These are phyloP conservation scores for Theretra japonica DNA, from an alignment of 2,888 invertebrate genomes.

Conservation along the genomic window DNA sequence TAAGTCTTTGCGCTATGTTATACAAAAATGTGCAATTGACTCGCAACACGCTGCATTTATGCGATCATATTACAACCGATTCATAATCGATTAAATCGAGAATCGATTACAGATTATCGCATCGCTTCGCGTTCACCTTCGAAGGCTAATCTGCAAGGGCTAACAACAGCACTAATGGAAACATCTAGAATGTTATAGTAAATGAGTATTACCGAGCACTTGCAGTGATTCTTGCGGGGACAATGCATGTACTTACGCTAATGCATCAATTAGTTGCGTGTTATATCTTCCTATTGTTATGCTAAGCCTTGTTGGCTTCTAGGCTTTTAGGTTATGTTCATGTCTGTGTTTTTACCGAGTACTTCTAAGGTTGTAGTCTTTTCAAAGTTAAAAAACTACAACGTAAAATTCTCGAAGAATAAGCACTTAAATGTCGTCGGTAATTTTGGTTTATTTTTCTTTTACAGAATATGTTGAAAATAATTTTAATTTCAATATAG, in stretches of 20 bases:
- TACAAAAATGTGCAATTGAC: no score
- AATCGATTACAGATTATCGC: background rate
- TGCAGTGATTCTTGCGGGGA: conserved; percentile 14
- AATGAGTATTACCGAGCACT: conserved; percentile 17
- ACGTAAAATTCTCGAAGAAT: no score
- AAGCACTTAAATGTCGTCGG: no score
- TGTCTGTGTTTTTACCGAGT: background rate
- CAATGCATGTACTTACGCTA: background rate
- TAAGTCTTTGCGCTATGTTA: no score
- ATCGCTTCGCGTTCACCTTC: background rate
- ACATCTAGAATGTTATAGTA: conserved; percentile 8
- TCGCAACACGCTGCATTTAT: no score
- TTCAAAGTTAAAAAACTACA: no score
- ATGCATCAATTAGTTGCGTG: conserved; percentile 8
- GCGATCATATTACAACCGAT: no score
- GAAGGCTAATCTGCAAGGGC: background rate
- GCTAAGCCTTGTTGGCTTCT: background rate
- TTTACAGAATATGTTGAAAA: no score
- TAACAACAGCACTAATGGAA: background rate
- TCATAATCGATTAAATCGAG: no score
- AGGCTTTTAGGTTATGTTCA: background rate
- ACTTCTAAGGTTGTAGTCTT: no score
- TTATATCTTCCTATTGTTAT: conserved; percentile 17
- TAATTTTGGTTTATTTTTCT: no score
- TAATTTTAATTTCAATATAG: no score